Base-by-base conservation (phyloP, 2,797 vertebrate species). In the Mormyrus proboscirostris region DNA sequence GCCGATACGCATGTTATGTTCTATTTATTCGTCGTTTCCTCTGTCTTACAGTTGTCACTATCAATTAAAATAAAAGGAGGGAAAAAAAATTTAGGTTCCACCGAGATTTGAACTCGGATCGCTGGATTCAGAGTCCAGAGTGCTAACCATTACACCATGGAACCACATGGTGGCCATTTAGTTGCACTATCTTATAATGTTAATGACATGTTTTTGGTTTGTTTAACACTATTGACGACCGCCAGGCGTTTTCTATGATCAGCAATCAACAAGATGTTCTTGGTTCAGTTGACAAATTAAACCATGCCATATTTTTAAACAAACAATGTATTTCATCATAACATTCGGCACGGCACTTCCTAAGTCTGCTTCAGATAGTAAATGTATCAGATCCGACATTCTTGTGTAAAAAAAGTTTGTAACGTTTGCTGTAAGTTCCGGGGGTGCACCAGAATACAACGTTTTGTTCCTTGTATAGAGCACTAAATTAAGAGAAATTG, bases 51-150 rank as follows among this genome's bases (percentile, higher is more conserved):
- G 62, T 33, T n/a, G 8, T 25, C 22, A 65, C 22, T 83, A 49
- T 55, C 50, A 19, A 41, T 38, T 16, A 8, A 65, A 44, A 38
- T 16, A 41, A 53, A 86, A 49, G 3, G 8, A 49, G 5, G 25
- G n/a, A n/a, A n/a, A 29, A 29, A 69, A 85, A 50, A 1, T 0
- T 25, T 0, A 94, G 93, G 93, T 94, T 93, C 93, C 90, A 94
- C 93, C 93, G 93, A 94, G 93, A 94, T 94, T 94, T 93, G 93
- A 94, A 94, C 93, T 94, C 93, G 93, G 93, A 93, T 94, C 93
- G 93, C 93, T 94, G 93, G 93, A 94, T 93, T 94, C 93, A 94
- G 93, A 94, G 93, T 93, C 93, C 93, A 93, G 93, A 94, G 93
- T 93, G 93, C 93, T 94, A 94, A 94, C 93, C 93, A 93, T 94